phyloP scores from a whole-genome alignment of 2,888 invertebrate genomes.

The Tribolium freemani region DNA sequence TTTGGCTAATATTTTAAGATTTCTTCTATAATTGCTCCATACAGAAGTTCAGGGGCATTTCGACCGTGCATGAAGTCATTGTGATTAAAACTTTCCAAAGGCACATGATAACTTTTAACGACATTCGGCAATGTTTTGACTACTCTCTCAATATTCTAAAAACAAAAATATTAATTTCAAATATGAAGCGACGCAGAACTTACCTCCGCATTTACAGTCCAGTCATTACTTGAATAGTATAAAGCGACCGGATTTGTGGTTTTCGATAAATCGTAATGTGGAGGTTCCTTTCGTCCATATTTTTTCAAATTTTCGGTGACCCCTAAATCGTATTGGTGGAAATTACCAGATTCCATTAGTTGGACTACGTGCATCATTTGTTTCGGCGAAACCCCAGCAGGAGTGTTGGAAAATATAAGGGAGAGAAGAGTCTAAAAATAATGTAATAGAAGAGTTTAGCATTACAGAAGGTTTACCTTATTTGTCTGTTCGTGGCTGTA shows the following conservation, averaged over 20 bases:
- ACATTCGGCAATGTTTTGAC: conserved; percentile 8
- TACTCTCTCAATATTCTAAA: conserved; percentile 20
- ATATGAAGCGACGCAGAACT: not conserved
- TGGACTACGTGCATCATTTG: conserved; percentile 9
- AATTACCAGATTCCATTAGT: conserved; percentile 9
- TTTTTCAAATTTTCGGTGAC: conserved; percentile 16
- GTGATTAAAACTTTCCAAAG: conserved; percentile 14
- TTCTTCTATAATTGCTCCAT: conserved; percentile 18
- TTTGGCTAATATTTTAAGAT: conserved; percentile 11
- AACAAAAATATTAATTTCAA: not conserved
- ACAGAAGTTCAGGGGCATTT: conserved; percentile 6
- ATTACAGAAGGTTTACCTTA: conserved; percentile 11
- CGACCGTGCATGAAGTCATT: conserved; percentile 16
- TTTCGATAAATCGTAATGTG: conserved; percentile 32
- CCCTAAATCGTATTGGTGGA: conserved; percentile 30
- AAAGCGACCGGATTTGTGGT: conserved; percentile 22
- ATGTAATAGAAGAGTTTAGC: not conserved
- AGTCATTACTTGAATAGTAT: conserved; percentile 36
- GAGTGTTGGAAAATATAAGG: conserved; percentile 7
- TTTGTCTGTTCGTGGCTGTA: conserved; percentile 17
- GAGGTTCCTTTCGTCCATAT: conserved; percentile 31
- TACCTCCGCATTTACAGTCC: conserved; percentile 9
- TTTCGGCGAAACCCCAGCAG: conserved; percentile 8
- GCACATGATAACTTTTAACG: conserved; percentile 15
- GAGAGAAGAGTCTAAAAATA: conserved; percentile 10